These are phyloP conservation scores for Telmatochromis sp. DNA, from an alignment of 2,113 vertebrate genomes.

Conservation along the genomic window DNA sequence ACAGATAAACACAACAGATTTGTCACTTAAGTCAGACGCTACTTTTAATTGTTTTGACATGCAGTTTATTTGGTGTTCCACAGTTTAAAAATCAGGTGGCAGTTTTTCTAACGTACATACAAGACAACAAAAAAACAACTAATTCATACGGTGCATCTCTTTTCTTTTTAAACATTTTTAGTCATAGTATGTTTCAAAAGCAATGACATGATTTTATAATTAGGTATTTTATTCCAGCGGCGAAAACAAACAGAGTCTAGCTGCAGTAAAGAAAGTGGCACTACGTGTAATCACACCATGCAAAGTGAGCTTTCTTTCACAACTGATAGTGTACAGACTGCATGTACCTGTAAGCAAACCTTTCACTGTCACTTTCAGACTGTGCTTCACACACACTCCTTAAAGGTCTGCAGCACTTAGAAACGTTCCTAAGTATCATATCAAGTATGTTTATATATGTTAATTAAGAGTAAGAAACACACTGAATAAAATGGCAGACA, in stretches of 20 bases:
- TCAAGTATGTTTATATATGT: neutral
- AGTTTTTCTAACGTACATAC: neutral
- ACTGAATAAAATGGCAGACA: neutral
- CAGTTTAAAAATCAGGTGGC: neutral
- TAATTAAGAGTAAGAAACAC: neutral
- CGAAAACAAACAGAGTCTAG: rapidly evolving
- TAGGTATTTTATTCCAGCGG: neutral
- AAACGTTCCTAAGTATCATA: neutral
- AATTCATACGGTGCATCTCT: neutral
- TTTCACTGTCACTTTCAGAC: neutral
- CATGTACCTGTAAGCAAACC: neutral
- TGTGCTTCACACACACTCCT: neutral
- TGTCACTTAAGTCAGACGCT: neutral
- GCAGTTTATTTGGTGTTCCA: constrained; percentile 3
- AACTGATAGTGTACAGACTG: neutral
- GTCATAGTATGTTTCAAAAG: rapidly evolving
- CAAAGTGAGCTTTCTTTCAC: neutral
- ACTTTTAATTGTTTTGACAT: neutral
- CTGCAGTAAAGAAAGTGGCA: neutral
- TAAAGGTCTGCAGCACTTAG: neutral
- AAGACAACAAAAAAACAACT: neutral
- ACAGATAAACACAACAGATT: rapidly evolving
- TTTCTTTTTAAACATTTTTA: neutral
- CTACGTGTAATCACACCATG: constrained; percentile 14
- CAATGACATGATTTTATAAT: neutral